Base-by-base conservation (phyloP, 2,797 vertebrate species). In the Geotria australis region DNA sequence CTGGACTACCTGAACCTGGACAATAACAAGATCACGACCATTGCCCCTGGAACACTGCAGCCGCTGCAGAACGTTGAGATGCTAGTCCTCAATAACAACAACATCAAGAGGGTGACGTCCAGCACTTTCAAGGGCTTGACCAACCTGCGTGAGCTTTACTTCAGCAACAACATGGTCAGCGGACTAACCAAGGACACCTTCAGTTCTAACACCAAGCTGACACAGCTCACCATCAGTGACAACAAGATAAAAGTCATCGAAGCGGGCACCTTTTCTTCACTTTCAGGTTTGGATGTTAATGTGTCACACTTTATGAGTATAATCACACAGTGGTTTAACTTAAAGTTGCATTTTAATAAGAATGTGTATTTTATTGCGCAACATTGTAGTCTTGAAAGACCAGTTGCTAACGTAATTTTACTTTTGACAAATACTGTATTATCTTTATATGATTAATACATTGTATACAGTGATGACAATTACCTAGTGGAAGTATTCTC, bases 1-100 rank as follows among this genome's bases (percentile, higher is more conserved):
- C 68, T 79, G 47, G 64, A 76, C 63, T 76, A 76, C 61, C 75
- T 77, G 58, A 78, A 77, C 64, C 60, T 78, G 57, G 73, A 78
- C 63, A 76, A 73, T 56, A 79, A 77, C 67, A 72, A 58, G 4
- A 59, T 78, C 59, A 74, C 69, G 63, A 69, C 55, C 3, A 9
- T 77, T 56, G 66, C 70, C 38, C 57, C 59, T 58, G 69, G 70
- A 57, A 62, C 58, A 1, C 74, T 78, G 59, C 64, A 57, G n/a
- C 64, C 70, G 0, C 59, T 76, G 55, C 58, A 9, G n/a, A 66
- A 71, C 24, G 68, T 77, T 62, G 72, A 77, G 67, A 76, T 75
- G 70, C 51, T 78, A 61, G 73, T 79, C 59, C 63, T 78, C 5
- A 76, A 79, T 63, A 74, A 75, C 61, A 78, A 78, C 65, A 62